Evolutionary conservation across 2,888 invertebrate genomes (phyloP), one percentile per base, ranked within the genome.

Genomic region (Drosophila melanosoma): DNA sequence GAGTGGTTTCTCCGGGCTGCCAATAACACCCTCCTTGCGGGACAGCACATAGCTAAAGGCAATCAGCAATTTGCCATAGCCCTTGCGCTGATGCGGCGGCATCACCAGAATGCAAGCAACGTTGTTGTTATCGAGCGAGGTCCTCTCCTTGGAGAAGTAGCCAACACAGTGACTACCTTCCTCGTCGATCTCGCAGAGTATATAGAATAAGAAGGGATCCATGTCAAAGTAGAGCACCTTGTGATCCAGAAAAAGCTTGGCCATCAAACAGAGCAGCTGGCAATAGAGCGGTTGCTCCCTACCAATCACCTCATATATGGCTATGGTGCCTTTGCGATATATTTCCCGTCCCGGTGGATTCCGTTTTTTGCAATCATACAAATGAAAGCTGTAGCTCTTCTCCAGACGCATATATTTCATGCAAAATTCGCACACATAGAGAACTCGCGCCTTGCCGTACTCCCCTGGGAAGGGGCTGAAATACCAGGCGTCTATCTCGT

Each of bases 401-500:
- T 97, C 97, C 90, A 98, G 95, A 83, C 97, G 95, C 98, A 99
- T 98, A 91, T 99, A 99, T 92, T 98, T 99, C 10, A 99, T 94
- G 92, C 99, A 99, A 92, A 97, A 99, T 94, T 99, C 99, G 94
- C 99, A 99, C 48, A 99, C 96, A 96, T 97, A 99, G 12, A 99
- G 94, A 90, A 98, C 98, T 1, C 97, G 95, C 1, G 89, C 97
- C 93, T 98, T 97, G 0, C 98, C 98, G 92, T 98, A 99, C 91
- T 99, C 99, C 83, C 98, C 99, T 0, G 99, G 99, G 92, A 98
- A 99, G 0, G 99, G 99, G 87, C 99, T 99, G 92, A 99, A 99
- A 93, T 99, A 99, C 99, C 99, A 99, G 1, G 99, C 98, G 92
- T 98, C 98, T 70, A 99, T 99, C 94, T 99, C 99, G 93, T 97